Base-by-base conservation (phyloP, 2,888 invertebrate genomes). In the Ectemnius lituratus region DNA sequence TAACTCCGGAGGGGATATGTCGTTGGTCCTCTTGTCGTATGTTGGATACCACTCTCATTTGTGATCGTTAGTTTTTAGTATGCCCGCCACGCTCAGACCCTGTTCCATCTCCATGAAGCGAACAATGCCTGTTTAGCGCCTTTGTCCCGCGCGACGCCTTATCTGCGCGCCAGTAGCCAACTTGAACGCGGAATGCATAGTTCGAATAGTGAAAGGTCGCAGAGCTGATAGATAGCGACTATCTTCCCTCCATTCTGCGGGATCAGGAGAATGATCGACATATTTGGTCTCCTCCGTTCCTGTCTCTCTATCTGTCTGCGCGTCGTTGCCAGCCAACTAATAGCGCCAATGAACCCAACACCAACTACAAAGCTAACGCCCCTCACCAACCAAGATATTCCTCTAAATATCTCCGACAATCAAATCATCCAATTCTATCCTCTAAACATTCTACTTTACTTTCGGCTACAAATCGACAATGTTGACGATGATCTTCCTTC, bases 401-500 rank as follows among this genome's bases (percentile, higher is more conserved):
- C 37, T 37, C 37, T 37, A 37, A 37, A 52, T 52, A 52, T 52
- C 16, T 16, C 52, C 52, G 52, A 16, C 2, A 14, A 37, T 37
- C 52, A 16, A 52, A 4, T 14, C 52, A 11, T 8, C 37, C 37
- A 37, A 52, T 52, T 52, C 52, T 52, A 52, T 16, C 16, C 52
- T 5, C 13, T 16, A 11, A 52, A 52, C 16, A 1, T 8, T 37
- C 37, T 2, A 23, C 23, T 23, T 23, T 23, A 23, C 23, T 23
- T 23, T 23, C 37, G 6, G 6, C 2, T 0, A 0, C 37, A 8
- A 37, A 6, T 37, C 8, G n/a, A 11, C 52, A 14, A 16, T 52
- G 52, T 16, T 52, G 52, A 52, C 62, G 14, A 60, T 68, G 67
- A 71, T 71, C 67, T 62, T 67, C 70, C 45, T n/a, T 58, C 28